Evolutionary conservation across 2,797 vertebrate genomes (phyloP).

Genomic region (Poecilia picta): DNA sequence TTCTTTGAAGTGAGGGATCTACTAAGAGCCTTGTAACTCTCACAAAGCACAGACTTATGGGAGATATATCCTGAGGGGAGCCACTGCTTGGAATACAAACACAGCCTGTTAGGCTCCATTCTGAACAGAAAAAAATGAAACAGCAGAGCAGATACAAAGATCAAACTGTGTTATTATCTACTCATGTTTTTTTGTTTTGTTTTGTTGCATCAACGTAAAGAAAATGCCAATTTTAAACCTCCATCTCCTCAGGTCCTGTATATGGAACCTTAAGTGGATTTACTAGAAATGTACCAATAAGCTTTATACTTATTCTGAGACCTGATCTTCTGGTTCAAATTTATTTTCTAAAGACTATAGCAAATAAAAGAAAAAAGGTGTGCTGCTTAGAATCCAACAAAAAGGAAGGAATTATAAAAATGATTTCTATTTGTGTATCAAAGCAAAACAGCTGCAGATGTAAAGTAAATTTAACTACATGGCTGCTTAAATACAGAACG

Average conservation of each 20-base stretch:
- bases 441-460: not conserved
- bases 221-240: not conserved
- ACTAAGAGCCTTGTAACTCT: slow-evolving; percentile 4
- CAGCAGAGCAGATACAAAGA: not conserved
- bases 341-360: not conserved
- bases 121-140: not conserved
- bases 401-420: not conserved
- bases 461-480: not conserved
- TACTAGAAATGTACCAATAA: not conserved
- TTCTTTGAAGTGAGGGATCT: not conserved
- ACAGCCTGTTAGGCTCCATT: not conserved
- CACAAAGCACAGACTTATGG: slow-evolving; percentile 2
- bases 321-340: not conserved
- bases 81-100: slow-evolving; percentile 2
- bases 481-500: not conserved
- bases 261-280: not conserved
- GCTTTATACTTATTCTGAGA: not conserved
- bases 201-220: not conserved
- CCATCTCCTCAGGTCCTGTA: not conserved
- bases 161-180: not conserved
- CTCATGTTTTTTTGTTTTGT: not conserved
- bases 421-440: not conserved
- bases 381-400: not conserved
- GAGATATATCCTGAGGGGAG: slow-evolving; percentile 2
- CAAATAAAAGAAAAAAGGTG: not conserved